phyloP scores from a whole-genome alignment of 2,113 vertebrate species.

The Laterallus jamaicensis region DNA sequence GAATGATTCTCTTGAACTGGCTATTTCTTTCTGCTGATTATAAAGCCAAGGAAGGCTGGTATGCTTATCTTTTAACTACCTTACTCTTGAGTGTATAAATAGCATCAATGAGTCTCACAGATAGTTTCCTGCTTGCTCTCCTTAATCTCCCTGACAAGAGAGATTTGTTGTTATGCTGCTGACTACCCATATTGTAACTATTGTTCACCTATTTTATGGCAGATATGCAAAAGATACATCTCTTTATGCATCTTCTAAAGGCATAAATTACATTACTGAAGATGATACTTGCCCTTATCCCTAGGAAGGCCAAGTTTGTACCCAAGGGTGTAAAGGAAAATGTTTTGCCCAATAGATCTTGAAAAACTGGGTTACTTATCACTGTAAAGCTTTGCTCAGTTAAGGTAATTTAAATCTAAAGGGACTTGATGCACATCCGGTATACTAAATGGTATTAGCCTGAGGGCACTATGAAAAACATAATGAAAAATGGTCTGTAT shows the following conservation, averaged over 20 bases:
- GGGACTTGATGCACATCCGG: not conserved
- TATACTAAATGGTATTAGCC: not conserved
- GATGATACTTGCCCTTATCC: accelerated
- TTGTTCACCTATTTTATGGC: accelerated
- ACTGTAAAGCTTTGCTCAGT: not conserved
- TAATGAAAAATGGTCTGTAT: not conserved
- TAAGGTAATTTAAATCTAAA: not conserved
- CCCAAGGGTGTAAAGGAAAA: not conserved
- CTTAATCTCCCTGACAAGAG: not conserved
- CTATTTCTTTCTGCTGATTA: not conserved
- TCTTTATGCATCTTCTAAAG: not conserved
- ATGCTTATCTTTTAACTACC: not conserved
- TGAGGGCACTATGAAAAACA: not conserved
- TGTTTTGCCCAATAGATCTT: not conserved
- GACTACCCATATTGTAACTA: not conserved
- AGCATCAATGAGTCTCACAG: not conserved
- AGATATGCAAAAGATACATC: not conserved
- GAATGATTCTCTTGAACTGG: not conserved
- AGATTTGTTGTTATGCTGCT: accelerated
- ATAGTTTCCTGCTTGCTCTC: not conserved
- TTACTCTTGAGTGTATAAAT: not conserved
- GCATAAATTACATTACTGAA: not conserved
- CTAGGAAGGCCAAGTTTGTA: not conserved
- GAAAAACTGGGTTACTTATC: not conserved
- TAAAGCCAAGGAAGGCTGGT: not conserved